phyloP scores from a whole-genome alignment of 2,113 vertebrate genomes.

The Apodemus sylvaticus region DNA sequence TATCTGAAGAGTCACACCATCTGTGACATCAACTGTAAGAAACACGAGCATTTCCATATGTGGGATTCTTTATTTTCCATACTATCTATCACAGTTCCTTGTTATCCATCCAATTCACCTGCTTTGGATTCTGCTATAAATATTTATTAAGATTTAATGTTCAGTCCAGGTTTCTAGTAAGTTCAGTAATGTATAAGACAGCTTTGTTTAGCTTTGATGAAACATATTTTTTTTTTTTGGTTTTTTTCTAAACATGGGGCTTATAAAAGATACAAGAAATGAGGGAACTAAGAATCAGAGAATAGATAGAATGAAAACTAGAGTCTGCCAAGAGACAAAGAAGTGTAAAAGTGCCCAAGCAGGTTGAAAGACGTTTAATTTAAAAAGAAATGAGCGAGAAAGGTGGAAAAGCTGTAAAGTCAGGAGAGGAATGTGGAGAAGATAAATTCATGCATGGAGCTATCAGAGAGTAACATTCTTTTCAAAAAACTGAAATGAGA shows the following conservation, averaged over 20 bases:
- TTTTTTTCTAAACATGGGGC: neutral
- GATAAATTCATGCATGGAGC: neutral
- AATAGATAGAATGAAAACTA: neutral
- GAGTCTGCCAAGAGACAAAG: neutral
- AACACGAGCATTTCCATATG: neutral
- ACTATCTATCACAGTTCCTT: neutral
- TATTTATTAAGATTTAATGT: neutral
- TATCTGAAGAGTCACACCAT: neutral
- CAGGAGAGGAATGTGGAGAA: neutral
- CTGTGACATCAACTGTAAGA: neutral
- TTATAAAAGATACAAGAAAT: neutral
- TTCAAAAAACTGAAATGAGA: neutral
- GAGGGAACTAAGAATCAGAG: neutral
- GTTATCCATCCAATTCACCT: neutral
- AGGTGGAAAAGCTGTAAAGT: neutral
- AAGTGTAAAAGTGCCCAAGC: neutral
- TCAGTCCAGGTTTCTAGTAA: neutral
- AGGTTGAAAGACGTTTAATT: neutral
- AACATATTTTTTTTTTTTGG: neutral
- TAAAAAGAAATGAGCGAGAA: neutral
- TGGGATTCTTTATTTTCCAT: neutral
- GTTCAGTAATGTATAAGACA: neutral
- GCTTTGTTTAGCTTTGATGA: neutral
- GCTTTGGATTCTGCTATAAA: constrained; percentile 14
- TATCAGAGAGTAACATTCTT: neutral